Evolutionary conservation across 2,113 vertebrate genomes (phyloP), one percentile per base, ranked within the genome.

Genomic region (Archilochus colubris): DNA sequence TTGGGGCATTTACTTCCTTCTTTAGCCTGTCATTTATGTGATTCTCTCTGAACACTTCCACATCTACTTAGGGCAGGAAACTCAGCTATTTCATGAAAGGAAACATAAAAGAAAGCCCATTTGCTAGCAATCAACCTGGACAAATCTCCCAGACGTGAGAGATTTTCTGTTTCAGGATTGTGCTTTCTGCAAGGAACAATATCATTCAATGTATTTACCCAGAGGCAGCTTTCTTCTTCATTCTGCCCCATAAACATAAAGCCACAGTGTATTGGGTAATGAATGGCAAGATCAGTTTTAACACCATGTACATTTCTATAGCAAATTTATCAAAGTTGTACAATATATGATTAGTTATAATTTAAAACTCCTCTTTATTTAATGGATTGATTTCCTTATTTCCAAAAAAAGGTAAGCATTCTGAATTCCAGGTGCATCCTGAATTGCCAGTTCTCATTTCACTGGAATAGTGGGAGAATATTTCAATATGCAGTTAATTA

Each of bases 401-500:
- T 78, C 22, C 13, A 54, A 59, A 48, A 40, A 33, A 48, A 14
- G 9, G 15, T 38, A 40, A 70, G 8, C 6, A 19, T 76, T 20
- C n/a, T 48, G 43, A 77, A 69, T 61, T 90, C 14, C 51, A 31
- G 18, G 10, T 1, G 0, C 12, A 23, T 13, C 25, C 69, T 72
- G 16, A 62, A 36, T 3, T 36, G 27, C 15, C 12, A 14, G 0
- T 69, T 83, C 18, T 74, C 4, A 21, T 78, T 82, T 68, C 1
- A 0, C 17, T 69, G 18, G 36, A 44, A 22, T 27, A 24, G 3
- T 8, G 5, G 22, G 14, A 55, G 9, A n/a, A 4, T 48, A 30
- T 68, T 72, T 46, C 28, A 24, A 4, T 21, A 16, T 12, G 9
- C 2, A 40, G 1, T 14, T 69, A 18, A 44, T 0, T 73, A 27